Percentiles rank a stretch among this genome's conserved stretches.
These are phyloP conservation scores for Anolis apletophallus DNA, from an alignment of 2,797 vertebrate species.

Conservation along the genomic window DNA sequence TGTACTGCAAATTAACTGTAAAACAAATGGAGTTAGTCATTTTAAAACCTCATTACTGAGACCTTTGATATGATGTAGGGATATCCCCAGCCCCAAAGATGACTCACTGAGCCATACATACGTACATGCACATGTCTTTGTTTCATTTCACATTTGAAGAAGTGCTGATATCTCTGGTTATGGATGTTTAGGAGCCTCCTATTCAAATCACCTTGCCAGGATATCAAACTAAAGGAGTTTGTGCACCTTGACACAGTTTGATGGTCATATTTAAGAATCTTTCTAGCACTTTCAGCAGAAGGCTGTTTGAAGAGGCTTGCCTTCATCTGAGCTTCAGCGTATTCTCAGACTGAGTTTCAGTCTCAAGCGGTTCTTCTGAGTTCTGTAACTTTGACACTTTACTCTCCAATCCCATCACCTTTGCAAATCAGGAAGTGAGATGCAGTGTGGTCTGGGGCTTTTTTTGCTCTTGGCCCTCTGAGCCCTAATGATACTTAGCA, in stretches of 20 bases:
- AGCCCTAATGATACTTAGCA: slow-evolving; percentile 61
- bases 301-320: background rate
- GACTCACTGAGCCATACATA: background rate
- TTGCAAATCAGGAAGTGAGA: slow-evolving; percentile 71
- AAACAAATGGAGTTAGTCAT: slow-evolving; percentile 1
- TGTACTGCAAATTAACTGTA: background rate
- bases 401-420: slow-evolving; percentile 58
- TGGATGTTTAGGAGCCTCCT: background rate
- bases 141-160: background rate
- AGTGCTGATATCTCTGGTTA: background rate
- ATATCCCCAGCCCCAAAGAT: slow-evolving; percentile 1
- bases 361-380: slow-evolving; percentile 18
- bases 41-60: slow-evolving; percentile 1
- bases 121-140: too few relatives aligned
- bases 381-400: slow-evolving; percentile 43
- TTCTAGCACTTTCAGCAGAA: background rate
- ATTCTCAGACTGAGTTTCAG: slow-evolving; percentile 22
- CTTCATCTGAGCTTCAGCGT: background rate
- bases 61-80: background rate
- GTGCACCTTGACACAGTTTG: background rate
- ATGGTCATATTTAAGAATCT: background rate
- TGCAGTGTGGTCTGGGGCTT: slow-evolving; percentile 70
- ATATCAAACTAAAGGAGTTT: background rate
- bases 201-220: background rate
- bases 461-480: slow-evolving; percentile 62